phyloP scores from a whole-genome alignment of 2,888 invertebrate species.

The Sphaerophoria taeniata region DNA sequence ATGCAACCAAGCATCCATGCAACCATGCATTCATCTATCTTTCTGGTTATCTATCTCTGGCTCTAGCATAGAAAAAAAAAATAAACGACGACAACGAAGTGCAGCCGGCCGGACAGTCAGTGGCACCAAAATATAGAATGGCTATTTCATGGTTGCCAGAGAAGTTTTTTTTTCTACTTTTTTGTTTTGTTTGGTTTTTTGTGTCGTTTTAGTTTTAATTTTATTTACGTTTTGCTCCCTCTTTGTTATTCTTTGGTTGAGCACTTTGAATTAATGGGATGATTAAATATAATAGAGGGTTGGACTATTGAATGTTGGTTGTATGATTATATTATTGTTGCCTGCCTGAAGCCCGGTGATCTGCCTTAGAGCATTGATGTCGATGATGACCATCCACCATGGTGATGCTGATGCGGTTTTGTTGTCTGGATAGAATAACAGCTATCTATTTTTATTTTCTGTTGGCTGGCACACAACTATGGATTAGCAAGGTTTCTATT shows the following conservation, averaged over 20 bases:
- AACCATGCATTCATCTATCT: constrained; percentile 64
- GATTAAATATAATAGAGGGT: constrained; percentile 74
- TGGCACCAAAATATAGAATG: constrained; percentile 21
- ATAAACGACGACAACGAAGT: constrained; percentile 12
- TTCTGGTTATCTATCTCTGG: constrained; percentile 43
- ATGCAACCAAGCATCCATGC: constrained; percentile 69
- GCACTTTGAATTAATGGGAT: constrained; percentile 75
- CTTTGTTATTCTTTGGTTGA: constrained; percentile 62
- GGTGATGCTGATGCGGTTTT: constrained; percentile 55
- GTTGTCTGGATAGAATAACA: constrained; percentile 50
- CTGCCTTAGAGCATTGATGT: constrained; percentile 26
- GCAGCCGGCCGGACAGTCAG: background rate
- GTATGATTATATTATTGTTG: constrained; percentile 61
- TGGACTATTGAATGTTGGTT: constrained; percentile 72
- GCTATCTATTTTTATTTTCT: constrained; percentile 16
- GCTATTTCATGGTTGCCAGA: constrained; percentile 40
- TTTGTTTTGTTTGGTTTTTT: constrained; percentile 19
- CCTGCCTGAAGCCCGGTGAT: constrained; percentile 17
- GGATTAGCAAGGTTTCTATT: constrained; percentile 61
- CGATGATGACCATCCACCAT: constrained; percentile 28
- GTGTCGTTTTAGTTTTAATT: constrained; percentile 1
- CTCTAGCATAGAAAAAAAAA: constrained; percentile 37
- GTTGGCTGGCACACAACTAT: background rate
- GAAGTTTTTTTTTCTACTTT: background rate
- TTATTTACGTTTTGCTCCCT: constrained; percentile 24